Base-by-base conservation (phyloP, 2,113 vertebrate genomes). In the Rostratula benghalensis region DNA sequence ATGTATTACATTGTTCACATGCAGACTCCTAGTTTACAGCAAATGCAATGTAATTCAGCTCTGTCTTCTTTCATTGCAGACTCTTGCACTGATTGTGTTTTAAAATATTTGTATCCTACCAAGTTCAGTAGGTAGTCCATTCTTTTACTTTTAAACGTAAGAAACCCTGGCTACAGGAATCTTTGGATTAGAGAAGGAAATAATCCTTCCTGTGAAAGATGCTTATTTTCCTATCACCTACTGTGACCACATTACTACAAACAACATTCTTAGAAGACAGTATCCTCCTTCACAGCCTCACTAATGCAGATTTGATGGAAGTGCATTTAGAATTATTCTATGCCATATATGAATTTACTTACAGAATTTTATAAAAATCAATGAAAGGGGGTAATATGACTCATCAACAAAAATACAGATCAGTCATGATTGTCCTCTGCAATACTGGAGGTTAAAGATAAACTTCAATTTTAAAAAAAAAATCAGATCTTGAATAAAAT, bases 391-490 rank as follows among this genome's bases (percentile, higher is more conserved):
- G 18, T 18, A 94, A 41, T 2, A 31, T 16, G 30, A 68, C 12
- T 69, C 46, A 78, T 59, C 57, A 78, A 87, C 45, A 76, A 76
- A 39, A 94, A 87, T 45, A 70, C 43, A 81, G 20, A 86, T 87
- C 73, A 96, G 92, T 61, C 41, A 45, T 30, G n/a, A 71, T 24
- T 79, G 23, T 57, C 48, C 7, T 65, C 68, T 65, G 9, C 35
- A 51, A 65, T 37, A 71, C 18, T 43, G 10, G 4, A 54, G 16
- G 25, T 45, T 46, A 77, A 22, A 71, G 23, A 71, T 79, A 94
- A 96, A 94, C 70, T 88, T 80, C 22, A 56, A 5, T 87, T 87
- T 92, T 46, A 81, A 95, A 88, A 91, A 91, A 64, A 91, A 64
- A 53, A 5, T 21, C 41, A 83, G 28, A 48, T 82, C 35, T 68